Conservation (phyloP, 1,140 invertebrate species). For the Thereuonema tuberculata region DNA sequence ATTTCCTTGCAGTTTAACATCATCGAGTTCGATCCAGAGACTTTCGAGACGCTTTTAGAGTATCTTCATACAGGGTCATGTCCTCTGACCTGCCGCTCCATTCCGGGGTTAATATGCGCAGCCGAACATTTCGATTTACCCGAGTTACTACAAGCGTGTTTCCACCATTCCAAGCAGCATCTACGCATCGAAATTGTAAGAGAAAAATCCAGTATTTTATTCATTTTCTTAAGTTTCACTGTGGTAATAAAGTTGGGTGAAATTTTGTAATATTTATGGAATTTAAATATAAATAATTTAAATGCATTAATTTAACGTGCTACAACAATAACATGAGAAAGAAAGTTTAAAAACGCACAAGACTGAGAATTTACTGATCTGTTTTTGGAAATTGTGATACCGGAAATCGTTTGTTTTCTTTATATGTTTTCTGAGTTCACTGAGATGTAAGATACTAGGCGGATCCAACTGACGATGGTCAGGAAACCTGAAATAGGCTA, state of each 20-base stretch:
- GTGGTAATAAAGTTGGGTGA: not conserved
- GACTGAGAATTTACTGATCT: too few species aligned
- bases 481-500: too few species aligned
- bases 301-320: not conserved
- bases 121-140: slow-evolving; percentile 88
- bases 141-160: slow-evolving; percentile 81
- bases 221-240: not conserved
- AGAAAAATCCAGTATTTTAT: not conserved
- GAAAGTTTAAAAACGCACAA: too few species aligned
- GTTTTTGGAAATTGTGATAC: too few species aligned
- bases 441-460: too few species aligned
- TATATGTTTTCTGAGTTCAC: too few species aligned
- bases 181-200: slow-evolving; percentile 75
- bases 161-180: slow-evolving; percentile 89
- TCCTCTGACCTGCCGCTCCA: slow-evolving; percentile 76
- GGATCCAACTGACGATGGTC: too few species aligned
- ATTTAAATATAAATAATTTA: not conserved
- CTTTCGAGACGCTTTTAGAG: slow-evolving; percentile 74
- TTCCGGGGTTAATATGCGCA: slow-evolving; percentile 81
- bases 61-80: slow-evolving; percentile 86
- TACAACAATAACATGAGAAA: too few species aligned
- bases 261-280: not conserved
- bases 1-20: slow-evolving; percentile 78
- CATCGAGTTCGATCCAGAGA: slow-evolving; percentile 88
- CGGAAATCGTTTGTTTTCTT: too few species aligned